A percentile compares a stretch with the other conserved stretches of the same genome.
Conservation (phyloP, 1,140 invertebrate species). For the Diploscapter pachys region DNA sequence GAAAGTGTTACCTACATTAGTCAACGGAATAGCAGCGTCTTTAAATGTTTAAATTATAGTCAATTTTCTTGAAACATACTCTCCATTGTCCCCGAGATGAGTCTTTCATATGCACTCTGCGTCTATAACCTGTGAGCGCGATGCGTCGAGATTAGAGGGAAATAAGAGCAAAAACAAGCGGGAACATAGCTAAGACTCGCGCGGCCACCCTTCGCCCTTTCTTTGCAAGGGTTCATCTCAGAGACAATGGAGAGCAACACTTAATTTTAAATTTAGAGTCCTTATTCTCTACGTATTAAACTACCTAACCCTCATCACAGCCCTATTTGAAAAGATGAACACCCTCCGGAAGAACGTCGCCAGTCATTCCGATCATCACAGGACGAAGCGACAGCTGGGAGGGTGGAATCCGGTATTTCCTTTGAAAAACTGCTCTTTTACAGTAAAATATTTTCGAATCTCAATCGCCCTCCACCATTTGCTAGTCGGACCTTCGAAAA, state of each 20-base stretch:
- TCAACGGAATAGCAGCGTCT: not conserved
- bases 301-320: constrained; percentile 87
- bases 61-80: not conserved
- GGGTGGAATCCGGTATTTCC: constrained; percentile 34
- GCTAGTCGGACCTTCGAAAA: constrained; percentile 28
- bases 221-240: no score
- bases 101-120: no score
- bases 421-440: not conserved
- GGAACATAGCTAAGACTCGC: no score
- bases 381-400: constrained; percentile 30
- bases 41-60: not conserved
- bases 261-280: constrained; percentile 70
- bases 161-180: no score
- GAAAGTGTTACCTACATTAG: no score
- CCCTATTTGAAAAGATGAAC: constrained; percentile 72
- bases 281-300: constrained; percentile 91
- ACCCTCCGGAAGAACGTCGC: constrained; percentile 64
- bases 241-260: not conserved
- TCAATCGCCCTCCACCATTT: constrained; percentile 33
- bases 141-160: no score
- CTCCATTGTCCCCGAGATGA: no score
- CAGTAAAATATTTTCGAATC: constrained; percentile 22
- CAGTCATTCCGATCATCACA: constrained; percentile 7
- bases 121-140: no score
- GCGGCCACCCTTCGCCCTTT: no score